These are phyloP conservation scores for Dunckerocampus dactyliophorus DNA, from an alignment of 2,113 vertebrate species.

Conservation along the genomic window DNA sequence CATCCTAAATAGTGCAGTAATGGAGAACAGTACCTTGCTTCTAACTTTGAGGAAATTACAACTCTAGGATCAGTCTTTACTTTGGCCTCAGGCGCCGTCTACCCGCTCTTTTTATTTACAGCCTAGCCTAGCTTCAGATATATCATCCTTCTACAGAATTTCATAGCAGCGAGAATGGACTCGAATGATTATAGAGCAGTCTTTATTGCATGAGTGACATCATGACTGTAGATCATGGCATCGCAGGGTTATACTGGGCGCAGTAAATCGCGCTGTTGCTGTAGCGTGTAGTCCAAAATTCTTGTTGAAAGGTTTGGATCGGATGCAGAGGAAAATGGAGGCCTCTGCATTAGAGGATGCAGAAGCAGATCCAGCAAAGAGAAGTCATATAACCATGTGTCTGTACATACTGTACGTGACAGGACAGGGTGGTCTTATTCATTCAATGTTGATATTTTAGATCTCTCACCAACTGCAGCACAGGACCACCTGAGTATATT, in stretches of 20 bases:
- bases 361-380: neutral
- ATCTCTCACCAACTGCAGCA: slow-evolving; percentile 37
- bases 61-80: slow-evolving; percentile 29
- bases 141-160: slow-evolving; percentile 39
- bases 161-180: slow-evolving; percentile 33
- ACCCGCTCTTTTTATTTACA: slow-evolving; percentile 43
- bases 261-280: slow-evolving; percentile 42
- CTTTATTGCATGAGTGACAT: slow-evolving; percentile 55
- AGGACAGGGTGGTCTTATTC: slow-evolving; percentile 52
- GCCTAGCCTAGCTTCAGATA: slow-evolving; percentile 30
- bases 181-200: slow-evolving; percentile 53
- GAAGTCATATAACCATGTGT: neutral
- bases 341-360: slow-evolving; percentile 15
- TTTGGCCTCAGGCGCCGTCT: slow-evolving; percentile 20
- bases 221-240: slow-evolving; percentile 50
- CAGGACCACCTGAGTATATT: neutral
- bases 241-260: slow-evolving; percentile 12
- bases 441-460: slow-evolving; percentile 35
- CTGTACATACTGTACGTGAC: neutral
- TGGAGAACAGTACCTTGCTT: slow-evolving; percentile 4
- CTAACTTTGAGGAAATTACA: slow-evolving; percentile 1
- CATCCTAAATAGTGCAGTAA: slow-evolving; percentile 22
- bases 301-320: slow-evolving; percentile 34
- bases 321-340: slow-evolving; percentile 29
- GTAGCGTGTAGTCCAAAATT: slow-evolving; percentile 39